Percentiles rank a stretch among this genome's conserved stretches.
Conservation (phyloP, 37 sponge, comb jelly and placozoan species). For the Spongilla lacustris region DNA sequence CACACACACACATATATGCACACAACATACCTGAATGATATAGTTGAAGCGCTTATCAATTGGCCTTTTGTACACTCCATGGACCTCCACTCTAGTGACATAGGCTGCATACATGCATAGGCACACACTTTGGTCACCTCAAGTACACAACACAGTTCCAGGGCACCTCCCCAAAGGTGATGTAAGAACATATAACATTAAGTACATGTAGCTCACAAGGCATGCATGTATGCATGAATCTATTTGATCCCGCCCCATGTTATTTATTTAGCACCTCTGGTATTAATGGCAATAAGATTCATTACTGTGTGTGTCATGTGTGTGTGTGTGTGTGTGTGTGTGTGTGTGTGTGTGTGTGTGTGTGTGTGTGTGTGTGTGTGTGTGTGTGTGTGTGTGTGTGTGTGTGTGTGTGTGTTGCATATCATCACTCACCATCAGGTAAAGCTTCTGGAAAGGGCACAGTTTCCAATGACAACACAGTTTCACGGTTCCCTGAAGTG, state of each 20-base stretch:
- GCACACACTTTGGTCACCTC: neutral
- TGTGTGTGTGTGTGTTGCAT: neutral
- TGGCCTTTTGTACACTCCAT: constrained; percentile 73
- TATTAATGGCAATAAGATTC: neutral
- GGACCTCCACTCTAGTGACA: constrained; percentile 64
- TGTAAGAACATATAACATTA: neutral
- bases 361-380: neutral
- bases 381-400: neutral
- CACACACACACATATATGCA: neutral
- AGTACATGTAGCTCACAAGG: too few relatives aligned
- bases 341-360: neutral
- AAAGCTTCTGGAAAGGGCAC: neutral
- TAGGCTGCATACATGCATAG: constrained; percentile 20
- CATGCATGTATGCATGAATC: neutral
- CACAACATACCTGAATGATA: constrained; percentile 49
- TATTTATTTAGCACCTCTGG: neutral
- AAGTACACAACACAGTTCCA: neutral
- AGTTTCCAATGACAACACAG: neutral
- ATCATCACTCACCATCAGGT: neutral
- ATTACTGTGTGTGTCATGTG: neutral
- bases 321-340: neutral
- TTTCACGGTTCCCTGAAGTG: neutral
- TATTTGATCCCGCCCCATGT: neutral
- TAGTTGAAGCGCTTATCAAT: constrained; percentile 75
- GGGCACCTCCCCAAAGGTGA: neutral